phyloP scores from a whole-genome alignment of 2,113 vertebrate genomes.

The Ciconia stormi region DNA sequence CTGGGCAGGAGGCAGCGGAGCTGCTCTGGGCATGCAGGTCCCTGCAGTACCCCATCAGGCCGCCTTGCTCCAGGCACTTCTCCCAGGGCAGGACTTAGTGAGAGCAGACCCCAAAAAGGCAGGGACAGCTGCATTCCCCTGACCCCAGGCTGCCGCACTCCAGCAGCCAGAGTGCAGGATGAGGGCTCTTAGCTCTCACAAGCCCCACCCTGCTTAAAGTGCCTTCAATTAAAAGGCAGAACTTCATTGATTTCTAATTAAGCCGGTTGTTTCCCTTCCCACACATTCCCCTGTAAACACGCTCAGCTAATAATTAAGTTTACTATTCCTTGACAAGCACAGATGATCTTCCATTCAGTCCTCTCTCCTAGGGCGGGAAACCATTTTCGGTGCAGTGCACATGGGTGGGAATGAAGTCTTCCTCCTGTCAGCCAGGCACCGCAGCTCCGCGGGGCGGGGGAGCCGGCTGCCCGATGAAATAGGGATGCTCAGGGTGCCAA shows the following conservation, averaged over 20 bases:
- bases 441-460: background rate
- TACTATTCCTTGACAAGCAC: slow-evolving; percentile 60
- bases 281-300: slow-evolving; percentile 18
- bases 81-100: background rate
- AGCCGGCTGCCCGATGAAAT: background rate
- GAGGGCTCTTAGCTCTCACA: background rate
- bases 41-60: background rate
- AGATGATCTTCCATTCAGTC: slow-evolving; percentile 53
- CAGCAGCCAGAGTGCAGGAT: background rate
- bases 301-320: slow-evolving; percentile 40
- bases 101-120: background rate
- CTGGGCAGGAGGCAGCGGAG: background rate
- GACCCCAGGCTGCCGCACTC: background rate
- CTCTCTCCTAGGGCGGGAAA: slow-evolving; percentile 12
- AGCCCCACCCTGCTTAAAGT: background rate
- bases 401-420: background rate
- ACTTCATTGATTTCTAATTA: slow-evolving; percentile 70
- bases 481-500: background rate
- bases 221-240: slow-evolving; percentile 56
- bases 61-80: background rate
- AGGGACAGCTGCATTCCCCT: background rate
- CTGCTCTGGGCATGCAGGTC: background rate
- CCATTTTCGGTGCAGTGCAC: background rate
- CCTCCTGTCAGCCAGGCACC: background rate
- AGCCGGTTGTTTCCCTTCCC: slow-evolving; percentile 46